These are phyloP conservation scores for Cactoblastis cactorum DNA, from an alignment of 2,888 invertebrate species.

Conservation along the genomic window DNA sequence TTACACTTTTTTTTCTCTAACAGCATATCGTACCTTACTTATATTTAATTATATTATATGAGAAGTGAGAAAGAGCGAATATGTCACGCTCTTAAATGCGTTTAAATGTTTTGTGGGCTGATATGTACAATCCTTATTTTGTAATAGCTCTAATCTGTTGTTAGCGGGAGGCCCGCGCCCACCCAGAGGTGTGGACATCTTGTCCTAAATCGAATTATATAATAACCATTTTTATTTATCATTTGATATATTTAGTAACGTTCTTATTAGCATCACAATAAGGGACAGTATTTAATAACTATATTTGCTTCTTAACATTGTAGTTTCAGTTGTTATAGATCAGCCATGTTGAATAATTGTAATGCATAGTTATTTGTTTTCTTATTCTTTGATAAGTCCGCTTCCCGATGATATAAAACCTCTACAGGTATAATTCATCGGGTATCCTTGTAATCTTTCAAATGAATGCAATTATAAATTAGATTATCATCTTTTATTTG, in stretches of 20 bases:
- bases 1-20: no score
- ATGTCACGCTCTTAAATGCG: no score
- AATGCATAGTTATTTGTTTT: constrained; percentile 51
- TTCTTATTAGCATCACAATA: constrained; percentile 27
- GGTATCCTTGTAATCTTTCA: background rate
- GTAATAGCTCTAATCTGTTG: constrained; percentile 49
- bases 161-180: constrained; percentile 68
- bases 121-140: background rate
- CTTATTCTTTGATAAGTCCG: constrained; percentile 47
- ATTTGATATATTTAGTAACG: constrained; percentile 3
- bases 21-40: no score
- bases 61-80: no score
- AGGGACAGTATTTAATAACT: constrained; percentile 29
- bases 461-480: constrained; percentile 6
- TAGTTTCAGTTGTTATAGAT: constrained; percentile 44
- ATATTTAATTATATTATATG: no score
- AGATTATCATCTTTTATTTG: constrained; percentile 6
- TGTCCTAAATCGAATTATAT: constrained; percentile 68
- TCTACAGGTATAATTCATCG: background rate
- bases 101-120: background rate
- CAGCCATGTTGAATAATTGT: constrained; percentile 48
- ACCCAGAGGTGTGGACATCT: constrained; percentile 74
- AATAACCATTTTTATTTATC: constrained; percentile 33
- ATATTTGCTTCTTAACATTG: constrained; percentile 22
- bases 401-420: constrained; percentile 30